Evolutionary conservation across 2,113 vertebrate genomes (phyloP), one percentile per base, ranked within the genome.

Genomic region (Mobula hypostoma): DNA sequence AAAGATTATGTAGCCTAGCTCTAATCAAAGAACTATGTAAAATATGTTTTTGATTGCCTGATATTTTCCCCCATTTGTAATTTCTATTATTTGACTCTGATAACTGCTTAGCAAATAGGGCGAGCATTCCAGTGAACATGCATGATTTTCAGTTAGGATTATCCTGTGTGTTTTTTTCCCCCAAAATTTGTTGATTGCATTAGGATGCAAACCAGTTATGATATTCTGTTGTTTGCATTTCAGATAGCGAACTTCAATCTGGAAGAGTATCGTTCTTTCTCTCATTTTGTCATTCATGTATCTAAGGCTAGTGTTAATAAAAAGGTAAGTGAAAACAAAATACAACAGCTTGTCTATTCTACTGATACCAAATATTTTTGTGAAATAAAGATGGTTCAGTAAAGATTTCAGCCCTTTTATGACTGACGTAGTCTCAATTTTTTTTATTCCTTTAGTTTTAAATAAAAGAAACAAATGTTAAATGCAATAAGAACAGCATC

Each of bases 281-380:
- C 98, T 94, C 98, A 99, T 94, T 95, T 99, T 95, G 97, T 99
- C 58, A 95, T 99, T 94, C 96, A 97, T 0, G 97, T 98, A 7
- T 98, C 98, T 76, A 97, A 97, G 94, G 94, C 97, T 94, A 97
- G 88, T 94, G 97, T 97, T 95, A 98, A 96, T 95, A 98, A 76
- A 56, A 36, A 98, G 98, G 99, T 99, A 97, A 97, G 7, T 15
- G n/a, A 77, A 94, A 0, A 27, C 12, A 94, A 78, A 48, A 92
- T 94, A 87, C 94, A 5, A 94, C 90, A 95, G 94, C 15, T 72
- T 63, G 56, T 29, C 83, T 87, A 24, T 87, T 61, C 21, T 40
- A 87, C 40, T 48, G 29, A 27, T 87, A 27, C 0, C 0, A 61
- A 90, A 66, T 66, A 36, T 90, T 88, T 90, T 63, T 68, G 72